Evolutionary conservation across 35 echinoderm and acorn worm genomes (phyloP), one percentile per base, ranked within the genome.

Genomic region (Holothuria glaberrima): DNA sequence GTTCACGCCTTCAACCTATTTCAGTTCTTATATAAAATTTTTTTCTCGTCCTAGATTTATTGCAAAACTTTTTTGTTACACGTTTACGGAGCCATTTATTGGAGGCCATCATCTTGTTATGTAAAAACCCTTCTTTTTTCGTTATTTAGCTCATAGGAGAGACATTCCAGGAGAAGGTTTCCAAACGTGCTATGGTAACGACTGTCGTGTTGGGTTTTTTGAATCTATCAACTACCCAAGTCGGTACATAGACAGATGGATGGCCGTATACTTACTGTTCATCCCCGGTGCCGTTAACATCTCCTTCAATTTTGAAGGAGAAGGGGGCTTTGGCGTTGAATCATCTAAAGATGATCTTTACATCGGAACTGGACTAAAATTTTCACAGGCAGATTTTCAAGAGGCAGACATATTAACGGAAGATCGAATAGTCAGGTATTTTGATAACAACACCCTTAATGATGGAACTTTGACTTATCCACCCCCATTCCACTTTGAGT

Each of bases 261-360:
- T 32, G 10, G 88, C 81, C 22, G 13, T 65, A 10, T 94, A 94
- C 63, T 66, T 94, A 6, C 88, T 94, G 10, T 94, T 86, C 71
- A 84, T 94, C 17, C 92, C 92, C 2, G 82, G 83, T 29, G 92
- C 86, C 32, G 41, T 32, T 5, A 69, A 62, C 63, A 86, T 45
- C 18, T 68, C 83, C 25, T 86, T 94, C 35, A 63, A n/a, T 2
- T 94, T 94, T 78, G 67, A 77, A 13, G 84, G 82, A 48, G 21
- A 30, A 30, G 25, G 64, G 3, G 75, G 46, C 30, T 94, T 94
- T 52, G 88, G 88, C 3, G 58, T 94, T 76, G 92, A 94, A 86
- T 35, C 66, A 0, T 34, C 68, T 38, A 94, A 90, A 80, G 92
- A 94, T 79, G 92, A 94, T 19, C 56, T 94, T 28, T 94, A 90